Evolutionary conservation across 2,888 invertebrate species (phyloP).

Genomic region (Neoaliturus tenellus): DNA sequence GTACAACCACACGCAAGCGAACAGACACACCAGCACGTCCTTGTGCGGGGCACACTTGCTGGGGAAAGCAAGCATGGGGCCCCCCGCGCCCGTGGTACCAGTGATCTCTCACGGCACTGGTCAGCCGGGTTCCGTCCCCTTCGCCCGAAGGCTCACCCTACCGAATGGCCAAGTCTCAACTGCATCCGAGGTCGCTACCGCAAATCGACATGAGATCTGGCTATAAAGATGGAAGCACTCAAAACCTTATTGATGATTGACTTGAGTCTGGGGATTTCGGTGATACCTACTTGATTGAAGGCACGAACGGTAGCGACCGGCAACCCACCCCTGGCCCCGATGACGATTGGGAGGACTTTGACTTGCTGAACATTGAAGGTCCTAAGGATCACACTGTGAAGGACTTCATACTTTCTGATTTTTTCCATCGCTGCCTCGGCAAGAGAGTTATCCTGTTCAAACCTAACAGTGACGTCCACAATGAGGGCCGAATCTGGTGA

Average conservation of each 20-base stretch:
- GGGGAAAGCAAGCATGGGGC: not conserved
- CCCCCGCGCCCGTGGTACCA: constrained; percentile 15
- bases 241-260: too few species aligned
- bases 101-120: not conserved
- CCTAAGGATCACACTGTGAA: not conserved
- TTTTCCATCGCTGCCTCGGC: constrained; percentile 21
- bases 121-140: not conserved
- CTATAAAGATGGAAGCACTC: too few species aligned
- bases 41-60: not conserved
- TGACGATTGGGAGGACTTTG: constrained; percentile 39
- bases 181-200: too few species aligned
- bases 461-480: constrained; percentile 69
- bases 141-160: not conserved
- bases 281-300: not conserved
- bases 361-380: not conserved
- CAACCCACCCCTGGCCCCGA: constrained; percentile 46
- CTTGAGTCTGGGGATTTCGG: too few species aligned
- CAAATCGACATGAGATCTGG: too few species aligned
- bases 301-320: not conserved
- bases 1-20: too few species aligned
- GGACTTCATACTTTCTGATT: not conserved
- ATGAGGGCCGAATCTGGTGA: constrained; percentile 65
- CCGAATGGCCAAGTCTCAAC: too few species aligned
- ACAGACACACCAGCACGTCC: not conserved
- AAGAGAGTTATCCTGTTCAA: constrained; percentile 32